Percentiles rank a stretch among this genome's conserved stretches.
phyloP scores from a whole-genome alignment of 2,113 vertebrate genomes.

The Mirounga angustirostris region DNA sequence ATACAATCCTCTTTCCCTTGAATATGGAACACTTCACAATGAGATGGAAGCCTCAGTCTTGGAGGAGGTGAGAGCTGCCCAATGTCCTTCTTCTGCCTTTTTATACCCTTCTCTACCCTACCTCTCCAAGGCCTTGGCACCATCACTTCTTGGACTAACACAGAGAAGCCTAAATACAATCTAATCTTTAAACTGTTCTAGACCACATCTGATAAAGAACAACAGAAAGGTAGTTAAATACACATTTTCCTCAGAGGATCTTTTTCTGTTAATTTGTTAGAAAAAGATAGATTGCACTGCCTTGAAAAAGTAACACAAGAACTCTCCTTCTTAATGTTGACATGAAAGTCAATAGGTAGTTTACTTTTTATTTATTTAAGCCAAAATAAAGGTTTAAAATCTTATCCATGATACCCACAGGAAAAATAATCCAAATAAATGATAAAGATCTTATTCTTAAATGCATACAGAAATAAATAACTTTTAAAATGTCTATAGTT shows the following conservation, averaged over 20 bases:
- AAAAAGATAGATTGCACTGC: not conserved
- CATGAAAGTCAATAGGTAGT: not conserved
- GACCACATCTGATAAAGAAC: not conserved
- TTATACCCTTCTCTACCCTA: not conserved
- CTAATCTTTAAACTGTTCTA: not conserved
- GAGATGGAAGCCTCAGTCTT: slow-evolving; percentile 12
- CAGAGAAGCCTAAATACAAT: not conserved
- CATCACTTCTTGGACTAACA: not conserved
- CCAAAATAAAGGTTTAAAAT: slow-evolving; percentile 54
- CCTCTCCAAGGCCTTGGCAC: not conserved
- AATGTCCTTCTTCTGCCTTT: not conserved
- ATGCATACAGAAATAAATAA: not conserved
- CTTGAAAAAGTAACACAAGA: not conserved
- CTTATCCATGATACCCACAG: not conserved
- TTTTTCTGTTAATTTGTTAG: not conserved
- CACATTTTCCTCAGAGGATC: not conserved
- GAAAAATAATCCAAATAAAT: slow-evolving; percentile 23
- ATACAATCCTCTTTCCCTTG: not conserved
- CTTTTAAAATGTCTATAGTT: not conserved
- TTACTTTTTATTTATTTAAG: slow-evolving; percentile 32
- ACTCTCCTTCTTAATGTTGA: not conserved
- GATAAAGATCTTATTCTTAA: slow-evolving; percentile 31
- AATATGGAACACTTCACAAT: not conserved
- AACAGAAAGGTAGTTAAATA: slow-evolving; percentile 17
- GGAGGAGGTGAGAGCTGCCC: not conserved